Evolutionary conservation across 2,113 vertebrate species (phyloP).

Genomic region (Zootoca vivipara): DNA sequence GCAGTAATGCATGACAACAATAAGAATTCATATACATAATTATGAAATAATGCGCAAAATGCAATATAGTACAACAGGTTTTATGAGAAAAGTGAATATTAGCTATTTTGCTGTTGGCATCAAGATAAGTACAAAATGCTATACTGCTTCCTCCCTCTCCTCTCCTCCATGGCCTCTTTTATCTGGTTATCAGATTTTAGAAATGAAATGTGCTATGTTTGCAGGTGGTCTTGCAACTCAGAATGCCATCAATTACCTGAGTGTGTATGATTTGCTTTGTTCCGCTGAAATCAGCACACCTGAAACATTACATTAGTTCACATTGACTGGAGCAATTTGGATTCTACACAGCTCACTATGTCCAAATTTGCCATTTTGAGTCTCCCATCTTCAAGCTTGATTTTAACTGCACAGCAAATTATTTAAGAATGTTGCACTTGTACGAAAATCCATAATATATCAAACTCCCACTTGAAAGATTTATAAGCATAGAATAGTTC

Average conservation of each 20-base stretch:
- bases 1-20: background rate
- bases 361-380: conserved; percentile 23
- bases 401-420: conserved; percentile 28
- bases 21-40: background rate
- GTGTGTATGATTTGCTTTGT: conserved; percentile 40
- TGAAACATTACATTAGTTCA: background rate
- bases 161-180: background rate
- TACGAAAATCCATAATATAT: conserved; percentile 25
- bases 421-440: background rate
- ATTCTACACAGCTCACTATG: background rate
- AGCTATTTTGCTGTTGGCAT: background rate
- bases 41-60: background rate
- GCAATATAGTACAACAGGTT: conserved; percentile 8
- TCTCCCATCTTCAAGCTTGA: background rate
- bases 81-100: conserved; percentile 44
- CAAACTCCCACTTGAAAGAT: background rate
- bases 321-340: background rate
- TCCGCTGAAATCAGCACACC: conserved; percentile 28
- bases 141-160: background rate
- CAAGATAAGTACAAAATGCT: conserved; percentile 10
- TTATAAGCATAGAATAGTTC: background rate
- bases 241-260: conserved; percentile 33
- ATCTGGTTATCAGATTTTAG: conserved; percentile 54
- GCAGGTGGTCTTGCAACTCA: conserved; percentile 27
- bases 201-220: conserved; percentile 23